Evolutionary conservation across 2,797 vertebrate genomes (phyloP), one percentile per base, ranked within the genome.

Genomic region (Ataeniobius toweri): DNA sequence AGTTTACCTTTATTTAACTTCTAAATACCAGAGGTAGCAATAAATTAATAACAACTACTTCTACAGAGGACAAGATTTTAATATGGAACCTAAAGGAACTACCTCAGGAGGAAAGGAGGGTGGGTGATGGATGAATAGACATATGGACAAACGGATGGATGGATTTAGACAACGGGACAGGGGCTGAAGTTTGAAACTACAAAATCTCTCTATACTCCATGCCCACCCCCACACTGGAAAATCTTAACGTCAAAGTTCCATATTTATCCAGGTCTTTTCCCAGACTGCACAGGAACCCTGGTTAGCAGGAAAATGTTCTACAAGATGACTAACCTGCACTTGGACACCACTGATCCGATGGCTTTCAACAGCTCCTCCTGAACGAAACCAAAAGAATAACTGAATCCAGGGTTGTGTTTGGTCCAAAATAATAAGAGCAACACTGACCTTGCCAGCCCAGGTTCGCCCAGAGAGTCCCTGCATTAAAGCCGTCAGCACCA

Each of bases 351-450:
- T 51, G 96, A 98, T 78, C 95, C 96, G 79, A 98, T 95, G 76
- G 98, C 98, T 94, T 98, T 99, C 85, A 99, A 82, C 1, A 99
- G 94, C 83, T 99, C 98, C 92, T 99, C 98, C 98, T 99, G 36
- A 83, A 80, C 6, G 79, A 48, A 76, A 36, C 79, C 24, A 70
- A 41, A 65, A 56, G 5, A 26, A 39, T 0, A 50, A 76, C 5
- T 22, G 10, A 59, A 3, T 14, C 56, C n/a, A 55, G 16, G 9
- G 22, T 39, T 7, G 55, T 0, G 0, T 58, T 44, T 36, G 7
- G 3, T 41, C 31, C 50, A 22, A 4, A 16, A 26, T 36, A n/a
- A 39, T 3, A 14, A 51, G 3, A 13, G 51, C 20, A 24, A 31
- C 31, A 0, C 0, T 73, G 83, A 99, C 98, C 97, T 99, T 99